Evolutionary conservation across 2,797 vertebrate genomes (phyloP).

Genomic region (Tangara arthus): DNA sequence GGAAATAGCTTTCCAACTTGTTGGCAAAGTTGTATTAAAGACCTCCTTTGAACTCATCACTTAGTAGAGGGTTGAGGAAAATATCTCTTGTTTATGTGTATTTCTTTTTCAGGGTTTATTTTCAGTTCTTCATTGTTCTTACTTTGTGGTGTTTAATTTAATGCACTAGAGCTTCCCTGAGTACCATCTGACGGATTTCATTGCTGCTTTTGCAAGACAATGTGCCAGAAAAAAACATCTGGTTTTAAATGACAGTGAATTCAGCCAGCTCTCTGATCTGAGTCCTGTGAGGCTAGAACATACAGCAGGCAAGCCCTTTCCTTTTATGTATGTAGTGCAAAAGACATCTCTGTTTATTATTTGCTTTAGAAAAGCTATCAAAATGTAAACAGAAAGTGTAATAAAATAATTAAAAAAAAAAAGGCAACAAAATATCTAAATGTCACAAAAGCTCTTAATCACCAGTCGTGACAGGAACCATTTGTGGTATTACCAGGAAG

Average conservation of each 20-base stretch:
- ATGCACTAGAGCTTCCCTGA: slow-evolving; percentile 7
- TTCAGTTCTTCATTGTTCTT: slow-evolving; percentile 27
- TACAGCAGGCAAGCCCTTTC: background rate
- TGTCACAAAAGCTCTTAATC: background rate
- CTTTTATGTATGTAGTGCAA: background rate
- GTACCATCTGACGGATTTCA: slow-evolving; percentile 21
- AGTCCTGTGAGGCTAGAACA: background rate
- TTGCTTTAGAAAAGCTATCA: slow-evolving; percentile 18
- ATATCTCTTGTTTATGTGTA: background rate
- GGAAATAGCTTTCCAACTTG: background rate
- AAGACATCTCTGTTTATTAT: slow-evolving; percentile 35
- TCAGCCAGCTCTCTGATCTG: slow-evolving; percentile 40
- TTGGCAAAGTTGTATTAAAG: background rate
- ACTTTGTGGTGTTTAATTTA: background rate
- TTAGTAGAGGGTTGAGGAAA: background rate
- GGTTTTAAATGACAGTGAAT: slow-evolving; percentile 51
- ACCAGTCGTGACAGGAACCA: background rate
- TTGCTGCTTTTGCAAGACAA: slow-evolving; percentile 36
- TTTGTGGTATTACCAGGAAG: slow-evolving; percentile 3
- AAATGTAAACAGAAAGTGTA: slow-evolving; percentile 13
- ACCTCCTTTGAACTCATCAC: slow-evolving; percentile 12
- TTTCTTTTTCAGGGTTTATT: slow-evolving; percentile 16
- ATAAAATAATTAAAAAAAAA: background rate
- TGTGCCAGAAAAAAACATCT: slow-evolving; percentile 50
- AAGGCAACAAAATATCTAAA: background rate